Evolutionary conservation across 2,113 vertebrate species (phyloP).

Genomic region (Aldabrachelys gigantea): DNA sequence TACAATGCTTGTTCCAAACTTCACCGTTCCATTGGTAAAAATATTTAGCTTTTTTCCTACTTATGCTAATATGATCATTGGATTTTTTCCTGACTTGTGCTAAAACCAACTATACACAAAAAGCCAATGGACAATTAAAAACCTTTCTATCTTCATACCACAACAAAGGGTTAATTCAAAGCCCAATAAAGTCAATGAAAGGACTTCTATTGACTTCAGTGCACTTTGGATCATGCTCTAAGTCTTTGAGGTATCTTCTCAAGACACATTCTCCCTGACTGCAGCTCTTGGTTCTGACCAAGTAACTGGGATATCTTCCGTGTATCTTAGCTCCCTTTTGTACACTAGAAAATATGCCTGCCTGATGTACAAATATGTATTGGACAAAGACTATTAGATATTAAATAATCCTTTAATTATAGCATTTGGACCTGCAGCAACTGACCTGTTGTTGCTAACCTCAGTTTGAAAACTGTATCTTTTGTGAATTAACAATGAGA

Average conservation of each 20-base stretch:
- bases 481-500: not conserved
- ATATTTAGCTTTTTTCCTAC: not conserved
- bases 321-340: not conserved
- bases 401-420: not conserved
- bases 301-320: not conserved
- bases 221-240: not conserved
- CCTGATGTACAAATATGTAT: not conserved
- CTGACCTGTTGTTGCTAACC: not conserved
- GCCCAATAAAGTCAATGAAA: not conserved
- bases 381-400: not conserved
- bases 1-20: not conserved
- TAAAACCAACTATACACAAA: not conserved
- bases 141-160: not conserved
- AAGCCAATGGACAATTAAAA: not conserved
- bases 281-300: not conserved
- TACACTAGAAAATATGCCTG: not conserved
- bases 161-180: not conserved
- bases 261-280: not conserved
- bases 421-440: not conserved
- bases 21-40: not conserved
- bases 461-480: not conserved
- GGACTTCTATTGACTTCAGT: not conserved
- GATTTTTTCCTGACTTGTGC: not conserved
- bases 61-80: not conserved
- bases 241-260: not conserved